Base-by-base conservation (phyloP, 2,113 vertebrate species). In the Catharus minimus region DNA sequence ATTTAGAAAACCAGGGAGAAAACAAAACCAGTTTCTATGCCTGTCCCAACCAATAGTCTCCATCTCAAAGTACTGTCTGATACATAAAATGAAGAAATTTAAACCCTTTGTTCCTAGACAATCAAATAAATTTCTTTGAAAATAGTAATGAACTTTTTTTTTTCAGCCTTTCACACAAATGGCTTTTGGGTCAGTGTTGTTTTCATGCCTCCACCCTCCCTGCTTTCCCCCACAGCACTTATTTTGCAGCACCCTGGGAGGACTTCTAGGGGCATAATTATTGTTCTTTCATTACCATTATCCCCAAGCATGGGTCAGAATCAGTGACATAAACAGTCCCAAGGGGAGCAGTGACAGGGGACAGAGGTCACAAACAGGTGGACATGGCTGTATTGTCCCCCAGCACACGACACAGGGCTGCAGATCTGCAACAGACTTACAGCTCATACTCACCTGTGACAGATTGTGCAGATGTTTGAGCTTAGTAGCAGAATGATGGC, bases 301-400 rank as follows among this genome's bases (percentile, higher is more conserved):
- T 78, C 9, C 36, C n/a, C 30, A 64, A 62, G 60, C 16, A 2
- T 20, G 21, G 47, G 19, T 32, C 15, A 82, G n/a, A 56, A 58
- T 47, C 18, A 56, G 30, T 44, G 32, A 32, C 44, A 32, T 7
- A 78, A 52, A 74, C 5, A 43, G 19, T 55, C 27, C 32, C 49
- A 26, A 38, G 27, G 33, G 13, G 9, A 78, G 49, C 41, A 23
- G 38, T 9, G 27, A 16, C 23, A 41, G 24, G 9, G 10, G 10
- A 57, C 20, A 50, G 36, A 53, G 17, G 38, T 68, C 23, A 61
- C 20, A 68, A 82, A 32, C 4, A 20, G 3, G 5, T 1, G 3
- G 49, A 30, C 0, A 0, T 30, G 7, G 5, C 36, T 58, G 15
- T 39, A 81, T 68, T 41, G 14, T 52, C 49, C 20, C 23, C 11